phyloP scores from a whole-genome alignment of 2,113 vertebrate genomes.

The Pterocles burchelli region DNA sequence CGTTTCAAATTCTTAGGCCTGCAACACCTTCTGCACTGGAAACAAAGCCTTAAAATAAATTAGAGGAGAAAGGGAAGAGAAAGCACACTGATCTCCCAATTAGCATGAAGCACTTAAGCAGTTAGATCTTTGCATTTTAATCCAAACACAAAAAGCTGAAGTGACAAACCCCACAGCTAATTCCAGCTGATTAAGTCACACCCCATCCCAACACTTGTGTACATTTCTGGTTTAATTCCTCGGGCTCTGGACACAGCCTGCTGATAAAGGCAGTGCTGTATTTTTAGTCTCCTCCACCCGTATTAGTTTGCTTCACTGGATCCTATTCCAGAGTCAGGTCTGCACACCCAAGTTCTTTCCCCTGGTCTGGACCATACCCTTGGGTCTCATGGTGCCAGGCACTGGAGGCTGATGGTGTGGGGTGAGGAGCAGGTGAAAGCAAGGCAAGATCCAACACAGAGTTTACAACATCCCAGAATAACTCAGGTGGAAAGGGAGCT shows the following conservation, averaged over 20 bases:
- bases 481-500: background rate
- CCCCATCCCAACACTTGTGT: background rate
- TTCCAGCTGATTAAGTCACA: slow-evolving; percentile 37
- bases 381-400: background rate
- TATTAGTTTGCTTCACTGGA: background rate
- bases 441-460: background rate
- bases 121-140: slow-evolving; percentile 47
- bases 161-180: slow-evolving; percentile 47
- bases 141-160: slow-evolving; percentile 33
- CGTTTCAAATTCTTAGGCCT: background rate
- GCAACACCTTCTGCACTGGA: background rate
- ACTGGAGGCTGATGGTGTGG: background rate
- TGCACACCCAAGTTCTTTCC: background rate
- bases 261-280: background rate
- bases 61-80: slow-evolving; percentile 17
- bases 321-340: background rate
- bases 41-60: slow-evolving; percentile 38
- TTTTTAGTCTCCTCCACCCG: background rate
- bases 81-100: background rate
- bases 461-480: background rate
- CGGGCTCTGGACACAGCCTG: background rate
- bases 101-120: background rate
- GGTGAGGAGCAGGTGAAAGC: background rate
- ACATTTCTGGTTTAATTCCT: slow-evolving; percentile 12
- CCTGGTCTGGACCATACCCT: background rate